Conservation (phyloP, 2,888 invertebrate genomes). For the Macroteleia sp. region DNA sequence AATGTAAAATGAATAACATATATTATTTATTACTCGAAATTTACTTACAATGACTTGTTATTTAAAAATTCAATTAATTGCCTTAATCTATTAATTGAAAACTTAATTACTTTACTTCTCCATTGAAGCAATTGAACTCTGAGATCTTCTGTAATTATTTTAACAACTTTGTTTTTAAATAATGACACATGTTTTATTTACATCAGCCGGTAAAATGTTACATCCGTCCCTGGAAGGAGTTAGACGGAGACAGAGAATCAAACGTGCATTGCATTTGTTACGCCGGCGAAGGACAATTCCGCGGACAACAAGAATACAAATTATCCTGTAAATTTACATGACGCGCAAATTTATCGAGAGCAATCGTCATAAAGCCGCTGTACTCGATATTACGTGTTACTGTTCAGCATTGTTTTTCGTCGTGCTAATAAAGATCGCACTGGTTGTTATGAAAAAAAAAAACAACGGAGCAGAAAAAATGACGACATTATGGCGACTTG, state of each 20-base stretch:
- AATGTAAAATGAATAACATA: no score
- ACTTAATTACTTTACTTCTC: no score
- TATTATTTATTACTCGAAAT: no score
- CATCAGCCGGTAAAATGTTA: no score
- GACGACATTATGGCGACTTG: conserved; percentile 8
- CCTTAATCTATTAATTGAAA: no score
- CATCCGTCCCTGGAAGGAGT: no score
- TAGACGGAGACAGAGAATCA: background rate
- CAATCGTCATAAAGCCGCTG: conserved; percentile 41
- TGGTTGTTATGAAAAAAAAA: conserved; percentile 4
- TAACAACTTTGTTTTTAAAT: no score
- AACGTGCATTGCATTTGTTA: conserved; percentile 30
- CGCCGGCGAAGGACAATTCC: conserved; percentile 38
- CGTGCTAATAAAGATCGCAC: conserved; percentile 24
- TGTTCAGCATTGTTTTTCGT: conserved; percentile 24
- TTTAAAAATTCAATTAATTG: no score
- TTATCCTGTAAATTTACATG: conserved; percentile 55
- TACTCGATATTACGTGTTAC: conserved; percentile 18
- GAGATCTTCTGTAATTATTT: no score
- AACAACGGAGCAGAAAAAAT: conserved; percentile 16
- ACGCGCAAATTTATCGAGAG: conserved; percentile 51
- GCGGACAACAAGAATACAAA: conserved; percentile 54
- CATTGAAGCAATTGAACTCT: no score
- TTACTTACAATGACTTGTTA: no score
- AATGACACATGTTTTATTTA: no score